Base-by-base conservation (phyloP, 2,888 invertebrate genomes). In the Callyntrura sp. region DNA sequence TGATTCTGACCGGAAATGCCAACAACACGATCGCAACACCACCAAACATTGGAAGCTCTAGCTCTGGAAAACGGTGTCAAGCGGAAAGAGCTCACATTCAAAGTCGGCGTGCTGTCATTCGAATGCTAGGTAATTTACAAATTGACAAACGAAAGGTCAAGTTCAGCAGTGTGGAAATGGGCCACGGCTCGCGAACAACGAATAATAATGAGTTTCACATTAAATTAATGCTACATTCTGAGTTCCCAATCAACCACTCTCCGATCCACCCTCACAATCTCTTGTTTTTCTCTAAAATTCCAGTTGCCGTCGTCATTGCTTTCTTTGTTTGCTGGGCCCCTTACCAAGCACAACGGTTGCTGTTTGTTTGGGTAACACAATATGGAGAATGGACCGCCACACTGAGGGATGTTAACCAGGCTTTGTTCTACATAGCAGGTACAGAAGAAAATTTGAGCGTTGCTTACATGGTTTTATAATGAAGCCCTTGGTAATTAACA, bases 41-140 rank as follows among this genome's bases (percentile, higher is more conserved):
- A 78, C 65, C 84, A 20, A 68, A 45, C 20, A 60, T 76, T 73
- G 78, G 60, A n/a, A 70, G 28, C 20, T 76, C 88, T n/a, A 70
- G 28, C 20, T 76, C 88, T 48, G 84, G 88, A 20, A 93, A 92
- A 51, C 85, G 93, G 70, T 93, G 93, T 70, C 94, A 94, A 76
- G 93, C 93, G 4, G 94, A 94, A 87, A 88, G 94, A 78, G 93
- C 93, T 35, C 94, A 94, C 86, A 93, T 94, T 78, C 94, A 94
- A 85, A 94, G 94, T 83, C 93, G 94, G 57, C 91, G 94, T 84
- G 94, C 94, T 51, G 94, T 94, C 91, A 94, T 94, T 90, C 92
- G 94, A 78, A 94, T 94, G 94, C 92, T 94, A 14, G 94, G 94
- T 94, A 92, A 62, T 78, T 57, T n/a, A 11, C 28, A 17, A 14